Evolutionary conservation across 2,113 vertebrate genomes (phyloP).

Genomic region (Fregetta grallaria): DNA sequence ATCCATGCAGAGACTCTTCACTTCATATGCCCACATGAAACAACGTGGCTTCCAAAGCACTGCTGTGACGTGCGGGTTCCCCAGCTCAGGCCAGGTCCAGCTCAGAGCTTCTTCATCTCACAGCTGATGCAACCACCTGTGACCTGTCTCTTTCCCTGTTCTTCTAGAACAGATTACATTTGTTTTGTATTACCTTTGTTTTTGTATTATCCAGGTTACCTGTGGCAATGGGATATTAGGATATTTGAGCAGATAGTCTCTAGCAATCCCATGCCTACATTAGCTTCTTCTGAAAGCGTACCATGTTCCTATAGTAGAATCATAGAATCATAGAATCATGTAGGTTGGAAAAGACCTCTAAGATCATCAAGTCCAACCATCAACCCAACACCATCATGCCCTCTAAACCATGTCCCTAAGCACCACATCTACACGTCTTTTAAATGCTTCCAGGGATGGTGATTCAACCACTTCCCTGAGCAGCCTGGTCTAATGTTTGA

Average conservation of each 20-base stretch:
- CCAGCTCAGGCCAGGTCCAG: background rate
- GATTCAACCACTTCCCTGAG: too few species aligned
- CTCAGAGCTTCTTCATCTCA: background rate
- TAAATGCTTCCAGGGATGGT: too few species aligned
- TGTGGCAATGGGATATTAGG: background rate
- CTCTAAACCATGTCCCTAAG: too few species aligned
- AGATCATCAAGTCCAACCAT: too few species aligned
- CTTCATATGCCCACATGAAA: background rate
- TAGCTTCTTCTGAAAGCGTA: background rate
- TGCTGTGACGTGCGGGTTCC: background rate
- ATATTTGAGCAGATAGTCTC: background rate
- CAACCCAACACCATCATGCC: too few species aligned
- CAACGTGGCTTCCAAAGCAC: background rate
- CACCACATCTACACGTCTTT: too few species aligned
- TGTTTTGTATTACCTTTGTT: background rate
- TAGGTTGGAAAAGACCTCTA: too few species aligned
- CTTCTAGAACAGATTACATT: background rate
- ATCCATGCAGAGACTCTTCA: background rate
- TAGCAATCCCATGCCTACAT: background rate
- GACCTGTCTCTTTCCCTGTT: background rate
- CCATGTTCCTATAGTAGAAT: background rate
- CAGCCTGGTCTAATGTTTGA: too few species aligned
- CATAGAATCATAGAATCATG: too few species aligned
- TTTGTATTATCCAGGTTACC: background rate
- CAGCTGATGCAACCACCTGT: background rate